Percentiles rank a stretch among this genome's conserved stretches.
Conservation (phyloP, 1,140 invertebrate genomes). For the Ceratosolen fusciceps region DNA sequence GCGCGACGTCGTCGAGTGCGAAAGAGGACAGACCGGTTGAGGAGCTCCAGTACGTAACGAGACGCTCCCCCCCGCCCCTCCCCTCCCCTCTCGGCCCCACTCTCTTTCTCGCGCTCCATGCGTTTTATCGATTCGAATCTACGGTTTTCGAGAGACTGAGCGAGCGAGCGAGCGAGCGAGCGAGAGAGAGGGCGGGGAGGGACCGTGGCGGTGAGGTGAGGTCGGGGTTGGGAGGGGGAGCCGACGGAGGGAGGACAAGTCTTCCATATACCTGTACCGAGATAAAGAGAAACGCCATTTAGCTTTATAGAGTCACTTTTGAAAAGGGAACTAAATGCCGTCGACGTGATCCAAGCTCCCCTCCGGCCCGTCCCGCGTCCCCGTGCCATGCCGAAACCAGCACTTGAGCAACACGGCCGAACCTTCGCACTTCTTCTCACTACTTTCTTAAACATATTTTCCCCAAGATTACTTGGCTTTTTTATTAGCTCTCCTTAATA, state of each 20-base stretch:
- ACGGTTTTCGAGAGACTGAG: background rate
- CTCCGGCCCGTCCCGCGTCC: background rate
- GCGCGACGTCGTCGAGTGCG: background rate
- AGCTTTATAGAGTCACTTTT: constrained; percentile 43
- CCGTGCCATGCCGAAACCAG: background rate
- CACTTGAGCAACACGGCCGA: background rate
- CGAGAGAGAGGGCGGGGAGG: constrained; percentile 19
- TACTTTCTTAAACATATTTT: background rate
- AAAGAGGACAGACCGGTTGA: constrained; percentile 37
- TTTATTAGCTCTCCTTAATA: background rate
- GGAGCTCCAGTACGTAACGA: constrained; percentile 25
- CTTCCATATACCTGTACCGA: background rate
- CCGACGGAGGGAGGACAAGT: background rate
- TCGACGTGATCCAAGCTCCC: background rate
- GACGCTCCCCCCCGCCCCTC: background rate
- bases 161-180: background rate
- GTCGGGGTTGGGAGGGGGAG: background rate
- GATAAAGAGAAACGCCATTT: constrained; percentile 41
- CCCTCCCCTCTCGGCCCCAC: background rate
- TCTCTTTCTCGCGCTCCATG: background rate
- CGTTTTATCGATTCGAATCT: constrained; percentile 42
- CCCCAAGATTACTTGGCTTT: background rate
- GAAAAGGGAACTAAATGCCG: constrained; percentile 29
- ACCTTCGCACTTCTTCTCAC: background rate
- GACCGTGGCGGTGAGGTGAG: background rate